Percentiles rank a stretch among this genome's conserved stretches.
These are phyloP conservation scores for Rhynchotus rufescens DNA, from an alignment of 2,797 vertebrate species.

Conservation along the genomic window DNA sequence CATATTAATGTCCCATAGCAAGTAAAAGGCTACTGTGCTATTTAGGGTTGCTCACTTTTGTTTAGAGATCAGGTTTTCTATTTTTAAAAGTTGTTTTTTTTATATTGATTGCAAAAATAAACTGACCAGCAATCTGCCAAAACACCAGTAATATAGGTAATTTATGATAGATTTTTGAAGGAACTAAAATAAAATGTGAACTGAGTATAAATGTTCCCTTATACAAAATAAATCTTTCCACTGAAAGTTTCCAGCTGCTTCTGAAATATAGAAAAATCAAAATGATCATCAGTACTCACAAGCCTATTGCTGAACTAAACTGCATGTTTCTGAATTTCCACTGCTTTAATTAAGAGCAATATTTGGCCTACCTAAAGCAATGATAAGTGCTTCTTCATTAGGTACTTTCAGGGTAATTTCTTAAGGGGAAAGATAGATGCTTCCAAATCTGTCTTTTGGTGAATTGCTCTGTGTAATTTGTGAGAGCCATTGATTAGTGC, in stretches of 20 bases:
- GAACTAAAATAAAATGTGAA: background rate
- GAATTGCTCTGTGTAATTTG: constrained; percentile 74
- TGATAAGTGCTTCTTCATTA: constrained; percentile 67
- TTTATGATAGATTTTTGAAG: background rate
- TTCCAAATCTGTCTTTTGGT: constrained; percentile 74
- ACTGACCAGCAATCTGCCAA: background rate
- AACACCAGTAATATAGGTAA: background rate
- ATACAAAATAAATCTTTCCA: constrained; percentile 15
- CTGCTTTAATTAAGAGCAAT: constrained; percentile 63
- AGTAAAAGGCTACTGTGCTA: constrained; percentile 14
- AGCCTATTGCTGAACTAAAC: constrained; percentile 50
- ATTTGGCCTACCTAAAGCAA: constrained; percentile 55
- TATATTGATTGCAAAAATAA: constrained; percentile 36
- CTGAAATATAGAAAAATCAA: constrained; percentile 48
- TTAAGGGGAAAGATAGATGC: constrained; percentile 59
- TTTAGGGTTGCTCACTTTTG: constrained; percentile 10
- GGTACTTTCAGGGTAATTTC: constrained; percentile 73
- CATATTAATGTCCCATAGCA: background rate
- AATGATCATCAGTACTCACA: constrained; percentile 40
- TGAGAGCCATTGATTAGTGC: constrained; percentile 78
- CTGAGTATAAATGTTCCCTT: background rate
- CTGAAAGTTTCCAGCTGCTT: constrained; percentile 28
- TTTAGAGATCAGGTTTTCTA: constrained; percentile 22
- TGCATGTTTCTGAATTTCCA: constrained; percentile 59
- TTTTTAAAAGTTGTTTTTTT: constrained; percentile 57